phyloP scores from a whole-genome alignment of 2,888 invertebrate genomes.

The Himalopsyche anomala region DNA sequence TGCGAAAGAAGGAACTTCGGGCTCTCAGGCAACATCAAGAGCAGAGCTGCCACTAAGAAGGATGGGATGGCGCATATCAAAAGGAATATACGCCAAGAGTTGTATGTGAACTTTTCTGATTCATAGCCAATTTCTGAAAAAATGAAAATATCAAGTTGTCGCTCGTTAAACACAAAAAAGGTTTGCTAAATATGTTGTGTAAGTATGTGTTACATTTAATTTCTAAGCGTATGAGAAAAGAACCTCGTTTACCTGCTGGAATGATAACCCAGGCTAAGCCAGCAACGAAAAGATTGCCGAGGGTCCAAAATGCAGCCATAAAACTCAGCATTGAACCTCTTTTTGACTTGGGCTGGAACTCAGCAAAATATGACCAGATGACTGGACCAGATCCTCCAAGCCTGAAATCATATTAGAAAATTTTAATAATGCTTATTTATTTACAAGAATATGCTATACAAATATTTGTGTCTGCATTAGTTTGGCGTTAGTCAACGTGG shows the following conservation, averaged over 20 bases:
- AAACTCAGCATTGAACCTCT: constrained; percentile 95
- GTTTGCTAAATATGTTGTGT: no score
- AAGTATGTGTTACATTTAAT: no score
- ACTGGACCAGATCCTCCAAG: constrained; percentile 94
- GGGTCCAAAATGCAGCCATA: constrained; percentile 97
- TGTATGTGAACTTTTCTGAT: constrained; percentile 85
- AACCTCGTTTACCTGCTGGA: constrained; percentile 74
- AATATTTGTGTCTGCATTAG: no score
- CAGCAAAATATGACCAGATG: constrained; percentile 96
- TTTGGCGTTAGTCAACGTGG: no score
- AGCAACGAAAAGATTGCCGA: constrained; percentile 94
- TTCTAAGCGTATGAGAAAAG: no score
- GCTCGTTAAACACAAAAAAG: no score
- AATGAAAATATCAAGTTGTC: neutral
- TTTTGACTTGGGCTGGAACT: constrained; percentile 94
- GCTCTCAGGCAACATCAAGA: constrained; percentile 92
- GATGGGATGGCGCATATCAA: constrained; percentile 92
- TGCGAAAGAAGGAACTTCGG: constrained; percentile 91
- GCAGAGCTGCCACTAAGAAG: constrained; percentile 88
- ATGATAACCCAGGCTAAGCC: constrained; percentile 88
- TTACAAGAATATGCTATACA: no score
- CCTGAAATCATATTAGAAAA: constrained; percentile 73
- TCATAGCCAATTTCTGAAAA: constrained; percentile 81
- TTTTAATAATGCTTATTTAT: no score
- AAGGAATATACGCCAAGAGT: constrained; percentile 95